These are phyloP conservation scores for Scaptomyza polygonia DNA, from an alignment of 2,888 invertebrate species.

Conservation along the genomic window DNA sequence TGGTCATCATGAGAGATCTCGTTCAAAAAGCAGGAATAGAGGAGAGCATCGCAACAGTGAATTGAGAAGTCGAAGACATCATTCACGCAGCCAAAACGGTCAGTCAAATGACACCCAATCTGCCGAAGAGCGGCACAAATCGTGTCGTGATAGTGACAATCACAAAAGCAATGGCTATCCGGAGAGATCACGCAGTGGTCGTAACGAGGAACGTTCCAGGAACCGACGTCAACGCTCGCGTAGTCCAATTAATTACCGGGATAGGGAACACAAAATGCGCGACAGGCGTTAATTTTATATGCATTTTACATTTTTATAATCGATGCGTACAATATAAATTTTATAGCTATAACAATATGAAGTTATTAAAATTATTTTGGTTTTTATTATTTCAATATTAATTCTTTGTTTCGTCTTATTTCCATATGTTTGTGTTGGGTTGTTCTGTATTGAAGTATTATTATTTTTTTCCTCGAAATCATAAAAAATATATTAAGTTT, in stretches of 20 bases:
- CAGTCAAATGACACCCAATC: slow-evolving; percentile 6
- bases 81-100: slow-evolving; percentile 10
- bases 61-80: slow-evolving; percentile 6
- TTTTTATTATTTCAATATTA: background rate
- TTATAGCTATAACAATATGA: background rate
- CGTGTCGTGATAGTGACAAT: slow-evolving; percentile 20
- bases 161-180: slow-evolving; percentile 26
- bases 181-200: slow-evolving; percentile 42
- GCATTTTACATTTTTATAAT: slow-evolving; percentile 44
- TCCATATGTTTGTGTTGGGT: too few relatives aligned
- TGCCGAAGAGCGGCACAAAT: slow-evolving; percentile 19
- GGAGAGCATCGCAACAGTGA: slow-evolving; percentile 13
- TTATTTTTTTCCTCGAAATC: too few relatives aligned
- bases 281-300: slow-evolving; percentile 43
- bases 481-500: background rate
- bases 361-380: background rate
- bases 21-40: slow-evolving; percentile 23
- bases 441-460: too few relatives aligned
- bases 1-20: slow-evolving; percentile 24
- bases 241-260: slow-evolving; percentile 39
- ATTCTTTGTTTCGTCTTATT: background rate
- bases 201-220: slow-evolving; percentile 35
- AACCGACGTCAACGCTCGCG: slow-evolving; percentile 54
- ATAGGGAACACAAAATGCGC: slow-evolving; percentile 37
- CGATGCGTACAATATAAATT: slow-evolving; percentile 17